Base-by-base conservation (phyloP, 2,113 vertebrate genomes). In the Sander vitreus region DNA sequence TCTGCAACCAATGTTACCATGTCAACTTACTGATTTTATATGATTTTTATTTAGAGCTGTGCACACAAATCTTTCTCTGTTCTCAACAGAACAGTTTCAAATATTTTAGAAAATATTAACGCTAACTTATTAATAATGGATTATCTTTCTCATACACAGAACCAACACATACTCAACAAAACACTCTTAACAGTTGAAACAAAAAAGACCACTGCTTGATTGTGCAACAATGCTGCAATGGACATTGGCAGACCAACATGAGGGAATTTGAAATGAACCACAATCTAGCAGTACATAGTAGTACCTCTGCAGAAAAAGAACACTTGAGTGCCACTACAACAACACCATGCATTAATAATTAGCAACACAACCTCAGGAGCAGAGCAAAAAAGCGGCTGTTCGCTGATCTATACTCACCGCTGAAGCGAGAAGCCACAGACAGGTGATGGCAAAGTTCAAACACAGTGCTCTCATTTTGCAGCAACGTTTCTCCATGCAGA, bases 401-500 rank as follows among this genome's bases (percentile, higher is more conserved):
- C 9, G n/a, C 48, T 30, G 27, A 21, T 66, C 48, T 27, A 23
- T 67, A 93, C 92, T 93, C 84, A 94, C 93, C 85, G 88, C 78
- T 71, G 84, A 71, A 8, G 85, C 85, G 50, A 94, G 89, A 48
- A 94, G 88, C 73, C 91, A 93, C 87, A 94, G 84, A 80, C 92
- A 93, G 86, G 74, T 89, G 87, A 93, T 78, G 81, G 83, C 83
- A 92, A 94, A 92, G 92, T 93, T 93, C 85, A 92, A 72, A 82
- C 84, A 88, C 58, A 89, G 60, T 33, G 19, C 6, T 69, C 63
- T 86, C 91, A 93, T 94, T 48, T 73, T 90, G 73, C 69, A n/a
- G 74, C 57, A 60, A 45, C 53, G 77, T 73, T 16, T 74, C 66
- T 85, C 78, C 87, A 83, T 78, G 82, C 83, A 67, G 45, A 84